Base-by-base conservation (phyloP, 2,888 invertebrate genomes). In the Lycophotia porphyrea region DNA sequence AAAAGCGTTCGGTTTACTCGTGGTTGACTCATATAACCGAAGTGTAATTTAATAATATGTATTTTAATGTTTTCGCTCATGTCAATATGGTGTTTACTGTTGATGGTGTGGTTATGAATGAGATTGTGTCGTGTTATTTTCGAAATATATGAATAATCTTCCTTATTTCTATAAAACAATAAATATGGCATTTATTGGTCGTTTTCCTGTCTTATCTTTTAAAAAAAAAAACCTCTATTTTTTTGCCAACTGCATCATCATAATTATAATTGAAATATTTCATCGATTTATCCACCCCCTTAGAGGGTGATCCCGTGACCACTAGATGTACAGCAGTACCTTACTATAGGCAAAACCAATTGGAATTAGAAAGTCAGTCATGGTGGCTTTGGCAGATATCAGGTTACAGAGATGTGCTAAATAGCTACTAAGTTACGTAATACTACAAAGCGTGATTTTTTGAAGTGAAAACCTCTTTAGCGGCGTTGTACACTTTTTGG, bases 1-100 rank as follows among this genome's bases (percentile, higher is more conserved):
- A 89, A 93, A 93, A 93, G 93, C 92, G 80, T 90, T 74, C 85
- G 73, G 74, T 71, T 77, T 76, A 76, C 70, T 73, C 55, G 81
- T 73, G 84, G 84, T 78, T 69, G 77, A 73, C 66, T 60, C 64
- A 68, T 81, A 76, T 68, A 80, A 74, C 71, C 27, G 49, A 63
- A 61, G 34, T 64, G 69, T 70, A 67, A 75, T 74, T 68, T 66
- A 80, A 74, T 80, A 70, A 82, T 75, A 72, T 61, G 74, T 71
- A 76, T 76, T 75, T 84, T 82, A 61, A 84, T 80, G 79, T 78
- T 69, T 61, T 69, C 55, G 75, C 52, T 82, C 66, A 71, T 76
- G 70, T 73, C 68, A 64, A 71, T 72, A 71, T 65, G 24, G 64
- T 80, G 75, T 80, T 64, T 39, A 42, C 47, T 67, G 67, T 68